Base-by-base conservation (phyloP, 2,888 invertebrate genomes). In the Glomeris marginata region DNA sequence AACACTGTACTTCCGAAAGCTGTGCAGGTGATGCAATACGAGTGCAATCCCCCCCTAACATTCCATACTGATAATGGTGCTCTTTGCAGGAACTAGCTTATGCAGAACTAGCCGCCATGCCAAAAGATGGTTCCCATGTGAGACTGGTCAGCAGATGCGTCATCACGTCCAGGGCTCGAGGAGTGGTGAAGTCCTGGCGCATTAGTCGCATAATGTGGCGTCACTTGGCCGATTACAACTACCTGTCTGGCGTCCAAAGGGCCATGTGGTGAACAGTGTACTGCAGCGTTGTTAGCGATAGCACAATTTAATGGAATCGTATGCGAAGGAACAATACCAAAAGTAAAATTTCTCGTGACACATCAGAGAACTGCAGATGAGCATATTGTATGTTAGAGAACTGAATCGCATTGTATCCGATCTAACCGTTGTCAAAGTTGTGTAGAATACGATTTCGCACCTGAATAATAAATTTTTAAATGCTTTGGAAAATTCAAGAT, bases 121-220 rank as follows among this genome's bases (percentile, higher is more conserved):
- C 88, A 1, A 70, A 80, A 59, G 81, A 84, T 63, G 78, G 84
- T 0, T 74, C 73, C 13, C 67, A 77, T 33, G 65, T 77, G 41
- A 74, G 81, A 57, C 72, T 81, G 15, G 76, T 76, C 52, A 75
- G 77, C 45, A 77, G 95, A 61, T 98, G 97, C 69, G 80, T 80
- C 33, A 65, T 98, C 47, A 94, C 97, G 13, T 91, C 91, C 35
- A 77, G 92, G 57, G 78, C 84, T 1, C 72, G 85, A 54, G 91
- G 91, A 55, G 75, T 78, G 54, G 80, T 90, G 0, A 66, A 71
- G 44, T 77, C 81, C 49, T 97, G 86, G 81, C 76, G 91, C 47
- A 64, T 97, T 52, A 91, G 92, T 61, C 76, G 95, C 62, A 85
- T 94, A 55, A 77, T 88, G 4, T 98, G 86, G 75, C 77, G 95